A percentile compares a stretch with the other conserved stretches of the same genome.
phyloP scores from a whole-genome alignment of 2,888 invertebrate genomes.

The Chironomus riparius region DNA sequence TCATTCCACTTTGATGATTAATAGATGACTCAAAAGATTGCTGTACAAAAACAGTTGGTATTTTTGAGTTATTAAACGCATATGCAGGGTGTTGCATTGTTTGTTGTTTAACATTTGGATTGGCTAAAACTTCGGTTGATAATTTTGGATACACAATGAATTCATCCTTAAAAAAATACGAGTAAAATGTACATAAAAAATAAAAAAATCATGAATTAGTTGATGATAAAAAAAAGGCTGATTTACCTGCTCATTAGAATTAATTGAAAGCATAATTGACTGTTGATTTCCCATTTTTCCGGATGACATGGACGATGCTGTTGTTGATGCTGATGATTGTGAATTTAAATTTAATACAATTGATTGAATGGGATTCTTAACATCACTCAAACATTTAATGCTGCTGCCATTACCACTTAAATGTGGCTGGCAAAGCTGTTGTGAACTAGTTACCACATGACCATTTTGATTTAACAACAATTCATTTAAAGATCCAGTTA shows the following conservation, averaged over 20 bases:
- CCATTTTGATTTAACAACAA: slow-evolving; percentile 25
- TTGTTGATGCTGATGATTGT: slow-evolving; percentile 15
- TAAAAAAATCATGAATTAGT: background rate
- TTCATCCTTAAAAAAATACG: background rate
- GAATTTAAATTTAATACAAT: slow-evolving; percentile 25
- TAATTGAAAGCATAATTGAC: slow-evolving; percentile 3
- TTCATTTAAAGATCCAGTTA: slow-evolving; percentile 31
- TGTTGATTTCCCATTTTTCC: background rate
- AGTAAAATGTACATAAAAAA: slow-evolving; percentile 33
- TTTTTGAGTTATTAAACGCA: background rate
- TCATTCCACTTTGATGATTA: background rate
- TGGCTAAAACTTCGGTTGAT: too few relatives aligned
- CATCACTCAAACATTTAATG: slow-evolving; percentile 19
- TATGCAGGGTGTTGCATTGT: background rate
- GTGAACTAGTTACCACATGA: slow-evolving; percentile 3
- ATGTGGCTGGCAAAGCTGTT: background rate
- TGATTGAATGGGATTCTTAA: slow-evolving; percentile 13
- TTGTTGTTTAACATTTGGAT: too few relatives aligned
- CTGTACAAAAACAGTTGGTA: background rate
- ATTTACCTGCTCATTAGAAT: slow-evolving; percentile 16
- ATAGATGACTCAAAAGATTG: background rate
- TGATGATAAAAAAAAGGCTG: background rate
- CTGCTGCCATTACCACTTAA: background rate
- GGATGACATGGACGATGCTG: background rate
- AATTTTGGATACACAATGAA: background rate